These are phyloP conservation scores for Oriolus oriolus DNA, from an alignment of 2,113 vertebrate species.

Conservation along the genomic window DNA sequence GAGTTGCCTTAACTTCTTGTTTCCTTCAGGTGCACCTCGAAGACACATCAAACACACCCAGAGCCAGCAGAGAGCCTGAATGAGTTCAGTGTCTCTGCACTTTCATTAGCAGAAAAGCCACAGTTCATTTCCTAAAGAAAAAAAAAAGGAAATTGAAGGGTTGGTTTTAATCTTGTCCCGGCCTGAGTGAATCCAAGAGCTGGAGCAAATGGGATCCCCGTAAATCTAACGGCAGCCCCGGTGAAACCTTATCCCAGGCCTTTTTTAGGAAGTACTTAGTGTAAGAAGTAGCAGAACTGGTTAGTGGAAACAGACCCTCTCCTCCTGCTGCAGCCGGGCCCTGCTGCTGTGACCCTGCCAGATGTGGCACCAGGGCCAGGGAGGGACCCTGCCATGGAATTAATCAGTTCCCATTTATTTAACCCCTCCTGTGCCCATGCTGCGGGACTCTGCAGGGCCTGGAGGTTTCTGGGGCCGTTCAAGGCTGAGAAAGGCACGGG, in stretches of 20 bases:
- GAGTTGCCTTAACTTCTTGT: not conserved
- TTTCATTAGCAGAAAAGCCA: conserved; percentile 57
- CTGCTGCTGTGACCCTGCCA: not conserved
- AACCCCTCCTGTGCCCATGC: conserved; percentile 5
- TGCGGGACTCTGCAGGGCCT: not conserved
- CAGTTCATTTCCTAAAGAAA: conserved; percentile 60
- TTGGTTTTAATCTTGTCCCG: conserved; percentile 64
- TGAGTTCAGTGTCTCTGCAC: conserved; percentile 12
- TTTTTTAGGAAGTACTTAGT: conserved; percentile 61
- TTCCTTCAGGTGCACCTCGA: conserved; percentile 47
- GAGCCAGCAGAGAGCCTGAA: conserved; percentile 4
- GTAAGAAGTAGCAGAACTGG: conserved; percentile 60
- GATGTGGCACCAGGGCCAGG: conserved; percentile 1
- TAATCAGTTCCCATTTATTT: conserved; percentile 47
- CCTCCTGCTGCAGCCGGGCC: not conserved
- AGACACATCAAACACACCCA: conserved; percentile 3
- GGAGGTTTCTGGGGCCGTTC: not conserved
- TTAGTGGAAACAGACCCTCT: conserved; percentile 60
- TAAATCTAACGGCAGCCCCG: conserved; percentile 59
- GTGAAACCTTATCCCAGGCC: conserved; percentile 48
- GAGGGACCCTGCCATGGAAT: not conserved
- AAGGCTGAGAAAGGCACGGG: accelerated
- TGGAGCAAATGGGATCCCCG: conserved; percentile 53
- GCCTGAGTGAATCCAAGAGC: conserved; percentile 52
- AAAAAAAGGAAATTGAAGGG: conserved; percentile 53